Evolutionary conservation across 2,113 vertebrate genomes (phyloP).

Genomic region (Brachirus orientalis): DNA sequence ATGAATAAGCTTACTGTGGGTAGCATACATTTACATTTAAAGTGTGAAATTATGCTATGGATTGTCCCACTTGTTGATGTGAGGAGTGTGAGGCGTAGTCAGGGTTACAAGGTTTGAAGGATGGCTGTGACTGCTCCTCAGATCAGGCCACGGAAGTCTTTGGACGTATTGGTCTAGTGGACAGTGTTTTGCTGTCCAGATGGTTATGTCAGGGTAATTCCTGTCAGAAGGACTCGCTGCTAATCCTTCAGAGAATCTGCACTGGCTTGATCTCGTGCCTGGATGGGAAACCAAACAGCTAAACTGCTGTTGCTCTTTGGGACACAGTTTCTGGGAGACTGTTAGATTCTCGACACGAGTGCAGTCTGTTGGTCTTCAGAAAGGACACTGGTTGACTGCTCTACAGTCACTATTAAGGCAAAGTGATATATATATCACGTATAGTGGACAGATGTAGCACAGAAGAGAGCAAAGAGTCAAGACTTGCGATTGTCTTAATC

Average conservation of each 20-base stretch:
- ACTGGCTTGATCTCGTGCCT: constrained; percentile 62
- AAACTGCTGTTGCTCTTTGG: constrained; percentile 5
- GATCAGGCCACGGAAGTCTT: too few relatives aligned
- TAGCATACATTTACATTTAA: too few relatives aligned
- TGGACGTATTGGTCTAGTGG: too few relatives aligned
- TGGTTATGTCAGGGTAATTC: constrained; percentile 72
- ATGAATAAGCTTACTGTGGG: too few relatives aligned
- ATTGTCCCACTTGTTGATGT: too few relatives aligned
- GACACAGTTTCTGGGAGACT: constrained; percentile 2
- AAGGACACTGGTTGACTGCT: neutral
- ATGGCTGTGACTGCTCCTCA: neutral
- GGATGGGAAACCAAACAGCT: constrained; percentile 29
- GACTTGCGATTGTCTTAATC: too few relatives aligned
- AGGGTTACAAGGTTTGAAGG: neutral
- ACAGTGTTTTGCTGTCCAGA: constrained; percentile 61
- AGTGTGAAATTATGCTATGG: too few relatives aligned
- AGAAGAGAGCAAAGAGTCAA: neutral
- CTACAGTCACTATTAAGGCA: neutral
- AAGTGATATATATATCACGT: too few relatives aligned
- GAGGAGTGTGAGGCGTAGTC: too few relatives aligned
- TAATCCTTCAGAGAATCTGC: constrained; percentile 73
- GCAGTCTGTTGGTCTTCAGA: neutral
- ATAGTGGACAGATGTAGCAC: constrained; percentile 4
- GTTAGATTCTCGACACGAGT: neutral
- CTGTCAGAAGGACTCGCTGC: constrained; percentile 48